Evolutionary conservation across 2,888 invertebrate species (phyloP), one percentile per base, ranked within the genome.

Genomic region (Tipula confusa): DNA sequence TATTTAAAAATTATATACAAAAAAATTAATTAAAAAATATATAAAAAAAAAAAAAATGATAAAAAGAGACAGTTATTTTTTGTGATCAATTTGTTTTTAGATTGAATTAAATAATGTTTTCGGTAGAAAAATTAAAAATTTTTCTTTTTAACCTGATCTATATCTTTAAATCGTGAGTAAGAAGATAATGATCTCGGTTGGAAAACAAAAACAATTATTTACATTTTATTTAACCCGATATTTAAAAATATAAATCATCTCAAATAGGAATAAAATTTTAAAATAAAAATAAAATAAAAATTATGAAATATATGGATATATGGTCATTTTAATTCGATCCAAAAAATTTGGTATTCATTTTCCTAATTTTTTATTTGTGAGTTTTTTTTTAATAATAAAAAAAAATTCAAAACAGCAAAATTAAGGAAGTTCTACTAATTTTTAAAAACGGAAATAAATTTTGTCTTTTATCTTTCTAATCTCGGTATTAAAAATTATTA

Each of bases 51-150:
- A 79, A 79, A 28, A 79, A 80, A 80, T 80, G 15, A 80, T 80
- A 80, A 80, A 80, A 80, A 80, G 80, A 80, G 80, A 80, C 80
- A 80, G 80, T 80, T 80, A 80, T 80, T 80, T n/a, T 80, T 80
- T 80, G 80, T 80, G 80, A 80, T 80, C 80, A 80, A 80, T 80
- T 80, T 80, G 80, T 80, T 80, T 80, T 80, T 80, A 80, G 80
- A 80, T 80, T 80, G 31, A 80, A 80, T 80, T 80, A 80, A 80
- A 29, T n/a, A n/a, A n/a, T 29, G 6, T 43, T 3, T 43, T 15
- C 13, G n/a, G 29, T 15, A 29, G n/a, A 29, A 80, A 31, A 9
- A 5, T 29, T 29, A 80, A 64, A 13, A 64, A 24, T 64, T 64
- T 64, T 64, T 24, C 64, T 24, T n/a, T n/a, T n/a, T 64, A 64